phyloP scores from a whole-genome alignment of 2,888 invertebrate species.

The Apamea crenata region DNA sequence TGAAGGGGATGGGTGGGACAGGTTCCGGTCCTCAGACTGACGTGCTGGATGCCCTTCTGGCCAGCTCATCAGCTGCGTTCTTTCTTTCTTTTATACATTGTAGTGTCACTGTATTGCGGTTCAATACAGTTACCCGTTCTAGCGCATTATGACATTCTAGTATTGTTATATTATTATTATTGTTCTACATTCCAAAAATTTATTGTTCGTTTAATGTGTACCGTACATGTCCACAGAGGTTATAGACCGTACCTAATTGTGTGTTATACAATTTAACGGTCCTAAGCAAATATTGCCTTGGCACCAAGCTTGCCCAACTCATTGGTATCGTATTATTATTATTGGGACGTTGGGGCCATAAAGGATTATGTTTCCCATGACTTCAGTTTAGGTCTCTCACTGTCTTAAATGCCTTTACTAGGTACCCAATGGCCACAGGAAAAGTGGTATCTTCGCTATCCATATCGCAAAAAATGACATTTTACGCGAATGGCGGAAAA shows the following conservation, averaged over 20 bases:
- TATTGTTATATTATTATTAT: not conserved
- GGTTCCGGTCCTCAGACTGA: not conserved
- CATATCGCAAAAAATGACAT: not conserved
- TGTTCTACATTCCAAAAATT: slow-evolving; percentile 1
- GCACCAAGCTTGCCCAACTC: slow-evolving; percentile 10
- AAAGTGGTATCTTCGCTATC: not conserved
- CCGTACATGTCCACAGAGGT: not conserved
- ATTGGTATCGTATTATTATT: not conserved
- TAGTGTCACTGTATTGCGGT: too few relatives aligned
- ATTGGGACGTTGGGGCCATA: not conserved
- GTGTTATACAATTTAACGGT: slow-evolving; percentile 26
- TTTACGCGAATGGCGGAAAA: too few relatives aligned
- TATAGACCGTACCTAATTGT: slow-evolving; percentile 8
- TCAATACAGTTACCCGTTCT: too few relatives aligned
- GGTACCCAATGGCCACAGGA: not conserved
- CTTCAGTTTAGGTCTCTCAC: not conserved
- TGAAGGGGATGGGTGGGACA: not conserved
- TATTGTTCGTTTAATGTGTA: slow-evolving; percentile 8
- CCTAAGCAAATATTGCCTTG: slow-evolving; percentile 30
- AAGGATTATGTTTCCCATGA: not conserved
- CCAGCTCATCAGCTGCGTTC: not conserved
- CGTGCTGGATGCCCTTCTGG: not conserved
- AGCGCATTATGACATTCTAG: too few relatives aligned
- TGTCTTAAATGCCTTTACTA: not conserved
- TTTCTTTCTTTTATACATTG: not conserved